Conservation (phyloP, 2,113 vertebrate genomes). For the Brachyhypopomus gauderio region DNA sequence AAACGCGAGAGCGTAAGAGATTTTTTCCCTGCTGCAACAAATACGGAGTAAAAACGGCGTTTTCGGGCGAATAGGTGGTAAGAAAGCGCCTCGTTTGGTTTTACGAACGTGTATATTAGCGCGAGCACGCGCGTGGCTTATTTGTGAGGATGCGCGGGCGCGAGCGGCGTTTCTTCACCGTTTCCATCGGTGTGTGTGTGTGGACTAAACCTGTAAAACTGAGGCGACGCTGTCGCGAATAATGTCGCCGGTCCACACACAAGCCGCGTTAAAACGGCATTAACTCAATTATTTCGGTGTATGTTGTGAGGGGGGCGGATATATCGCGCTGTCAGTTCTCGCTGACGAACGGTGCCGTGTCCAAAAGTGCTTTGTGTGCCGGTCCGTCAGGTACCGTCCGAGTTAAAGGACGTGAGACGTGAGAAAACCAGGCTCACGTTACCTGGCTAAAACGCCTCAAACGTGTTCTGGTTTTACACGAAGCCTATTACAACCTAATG, state of each 20-base stretch:
- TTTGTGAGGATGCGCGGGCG: constrained; percentile 35
- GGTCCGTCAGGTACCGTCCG: constrained; percentile 28
- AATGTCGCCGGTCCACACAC: neutral
- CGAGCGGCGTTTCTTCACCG: constrained; percentile 16
- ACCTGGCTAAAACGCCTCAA: neutral
- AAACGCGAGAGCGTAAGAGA: constrained; percentile 65
- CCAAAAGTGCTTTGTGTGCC: constrained; percentile 15
- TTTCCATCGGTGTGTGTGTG: constrained; percentile 37
- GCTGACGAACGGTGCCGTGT: neutral
- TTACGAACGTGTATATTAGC: constrained; percentile 1
- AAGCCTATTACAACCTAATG: neutral
- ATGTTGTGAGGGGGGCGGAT: neutral
- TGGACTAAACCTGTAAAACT: constrained; percentile 39
- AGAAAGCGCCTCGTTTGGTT: constrained; percentile 48
- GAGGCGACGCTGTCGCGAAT: constrained; percentile 36
- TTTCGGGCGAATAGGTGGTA: constrained; percentile 57
- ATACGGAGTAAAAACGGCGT: constrained; percentile 50
- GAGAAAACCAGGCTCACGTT: neutral
- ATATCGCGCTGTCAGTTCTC: neutral
- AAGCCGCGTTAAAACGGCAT: neutral
- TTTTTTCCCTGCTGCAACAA: constrained; percentile 66
- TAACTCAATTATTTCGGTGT: neutral
- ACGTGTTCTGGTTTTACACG: neutral
- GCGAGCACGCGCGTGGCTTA: constrained; percentile 41
- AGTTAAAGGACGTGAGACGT: neutral